These are phyloP conservation scores for Pardalotus punctatus DNA, from an alignment of 2,113 vertebrate species.

Conservation along the genomic window DNA sequence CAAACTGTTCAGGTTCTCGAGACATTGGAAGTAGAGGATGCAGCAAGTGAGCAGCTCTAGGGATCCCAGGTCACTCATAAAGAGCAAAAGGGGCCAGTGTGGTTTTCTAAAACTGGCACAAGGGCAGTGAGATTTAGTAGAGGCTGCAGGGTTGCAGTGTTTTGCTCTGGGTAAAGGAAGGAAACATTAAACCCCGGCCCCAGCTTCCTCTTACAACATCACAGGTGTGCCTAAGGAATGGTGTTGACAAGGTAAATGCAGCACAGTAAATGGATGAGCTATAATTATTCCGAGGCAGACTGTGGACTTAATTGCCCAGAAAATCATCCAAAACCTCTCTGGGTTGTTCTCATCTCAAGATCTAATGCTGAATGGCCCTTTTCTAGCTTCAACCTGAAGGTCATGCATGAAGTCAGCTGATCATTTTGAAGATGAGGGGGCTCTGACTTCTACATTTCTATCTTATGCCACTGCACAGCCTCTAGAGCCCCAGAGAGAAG, in stretches of 20 bases:
- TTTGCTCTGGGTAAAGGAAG: neutral
- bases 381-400: neutral
- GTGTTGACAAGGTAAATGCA: neutral
- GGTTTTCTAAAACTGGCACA: neutral
- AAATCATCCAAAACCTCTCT: neutral
- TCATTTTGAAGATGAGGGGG: neutral
- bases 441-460: neutral
- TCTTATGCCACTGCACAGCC: neutral
- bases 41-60: neutral
- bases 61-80: fast-evolving
- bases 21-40: neutral
- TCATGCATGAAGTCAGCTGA: neutral
- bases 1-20: neutral
- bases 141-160: neutral
- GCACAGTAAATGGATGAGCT: neutral
- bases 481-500: neutral
- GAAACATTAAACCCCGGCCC: neutral
- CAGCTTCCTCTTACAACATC: neutral
- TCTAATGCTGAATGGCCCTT: neutral
- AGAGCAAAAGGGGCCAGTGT: neutral
- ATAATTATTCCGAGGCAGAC: neutral
- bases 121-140: neutral
- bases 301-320: neutral
- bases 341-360: neutral
- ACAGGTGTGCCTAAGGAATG: neutral